A percentile compares a stretch with the other conserved stretches of the same genome.
Evolutionary conservation across 1,140 invertebrate species (phyloP).

Genomic region (Euura lappo): DNA sequence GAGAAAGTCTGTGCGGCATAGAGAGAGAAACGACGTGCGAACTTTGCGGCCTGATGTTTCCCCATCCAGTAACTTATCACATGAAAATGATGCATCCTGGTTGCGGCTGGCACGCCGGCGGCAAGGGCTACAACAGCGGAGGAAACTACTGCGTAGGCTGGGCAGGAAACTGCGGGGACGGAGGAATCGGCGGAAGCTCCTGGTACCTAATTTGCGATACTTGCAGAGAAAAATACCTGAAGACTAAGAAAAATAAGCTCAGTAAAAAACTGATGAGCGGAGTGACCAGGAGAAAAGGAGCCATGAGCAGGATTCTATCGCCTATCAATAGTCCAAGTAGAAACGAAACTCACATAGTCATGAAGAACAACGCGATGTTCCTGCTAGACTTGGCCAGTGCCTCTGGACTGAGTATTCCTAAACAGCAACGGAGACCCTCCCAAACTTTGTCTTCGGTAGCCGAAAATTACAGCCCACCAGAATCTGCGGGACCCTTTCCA

Average conservation of each 20-base stretch:
- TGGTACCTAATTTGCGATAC: slow-evolving; percentile 93
- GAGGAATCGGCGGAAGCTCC: slow-evolving; percentile 79
- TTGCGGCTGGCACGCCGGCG: slow-evolving; percentile 84
- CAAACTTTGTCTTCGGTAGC: slow-evolving; percentile 67
- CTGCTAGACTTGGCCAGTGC: slow-evolving; percentile 86
- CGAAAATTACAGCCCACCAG: slow-evolving; percentile 66
- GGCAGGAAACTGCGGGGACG: slow-evolving; percentile 89
- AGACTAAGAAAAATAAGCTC: slow-evolving; percentile 59
- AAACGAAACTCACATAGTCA: slow-evolving; percentile 76
- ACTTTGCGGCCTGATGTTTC: slow-evolving; percentile 80
- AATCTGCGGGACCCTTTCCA: slow-evolving; percentile 62
- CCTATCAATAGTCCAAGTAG: slow-evolving; percentile 47
- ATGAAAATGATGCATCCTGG: slow-evolving; percentile 90
- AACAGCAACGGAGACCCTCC: slow-evolving; percentile 62
- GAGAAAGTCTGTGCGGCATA: slow-evolving; percentile 34
- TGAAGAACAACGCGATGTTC: slow-evolving; percentile 95
- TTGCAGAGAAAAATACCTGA: slow-evolving; percentile 84
- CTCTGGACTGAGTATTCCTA: slow-evolving; percentile 60
- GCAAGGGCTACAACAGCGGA: slow-evolving; percentile 87
- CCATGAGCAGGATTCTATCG: slow-evolving; percentile 42
- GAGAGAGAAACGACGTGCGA: slow-evolving; percentile 79
- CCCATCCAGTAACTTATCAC: slow-evolving; percentile 88
- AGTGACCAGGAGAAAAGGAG: slow-evolving; percentile 35
- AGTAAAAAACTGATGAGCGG: slow-evolving; percentile 42
- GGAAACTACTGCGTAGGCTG: slow-evolving; percentile 86